Evolutionary conservation across 2,797 vertebrate genomes (phyloP).

Genomic region (Kryptolebias ocellatus): DNA sequence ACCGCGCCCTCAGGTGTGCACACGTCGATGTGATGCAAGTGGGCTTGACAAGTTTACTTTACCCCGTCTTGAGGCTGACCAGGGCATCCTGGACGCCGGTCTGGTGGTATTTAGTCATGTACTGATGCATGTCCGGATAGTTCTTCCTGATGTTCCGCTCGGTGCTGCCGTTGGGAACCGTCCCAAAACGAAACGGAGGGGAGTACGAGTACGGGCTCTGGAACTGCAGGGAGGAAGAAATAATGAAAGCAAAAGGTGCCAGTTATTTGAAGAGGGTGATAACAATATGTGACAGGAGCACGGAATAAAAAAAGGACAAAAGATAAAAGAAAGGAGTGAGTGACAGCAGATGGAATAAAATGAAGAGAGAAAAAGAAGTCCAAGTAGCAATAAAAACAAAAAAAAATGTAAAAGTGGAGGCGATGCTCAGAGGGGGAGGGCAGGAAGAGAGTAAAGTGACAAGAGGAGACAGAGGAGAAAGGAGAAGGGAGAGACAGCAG

Average conservation of each 20-base stretch:
- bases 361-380: background rate
- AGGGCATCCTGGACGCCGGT: conserved; percentile 91
- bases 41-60: conserved; percentile 54
- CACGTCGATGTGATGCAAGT: conserved; percentile 27
- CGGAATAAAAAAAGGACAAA: background rate
- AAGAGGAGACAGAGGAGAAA: conserved; percentile 50
- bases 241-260: conserved; percentile 14
- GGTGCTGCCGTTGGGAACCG: conserved; percentile 96
- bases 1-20: conserved; percentile 44
- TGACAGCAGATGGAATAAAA: conserved; percentile 20
- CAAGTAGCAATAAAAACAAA: conserved; percentile 15
- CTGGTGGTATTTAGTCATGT: conserved; percentile 98
- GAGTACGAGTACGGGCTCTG: conserved; percentile 96
- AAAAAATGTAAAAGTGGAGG: conserved; percentile 13
- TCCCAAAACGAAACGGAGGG: conserved; percentile 97
- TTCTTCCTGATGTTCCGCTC: conserved; percentile 98
- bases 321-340: conserved; percentile 10
- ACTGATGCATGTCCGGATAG: conserved; percentile 98
- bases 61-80: conserved; percentile 96
- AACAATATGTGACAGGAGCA: conserved; percentile 11
- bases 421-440: conserved; percentile 7
- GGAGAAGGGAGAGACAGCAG: conserved; percentile 52
- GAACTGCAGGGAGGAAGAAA: conserved; percentile 78
- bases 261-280: conserved; percentile 15
- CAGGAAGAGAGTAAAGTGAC: conserved; percentile 39